Evolutionary conservation across 1,140 invertebrate genomes (phyloP), one percentile per base, ranked within the genome.

Genomic region (Araneus ventricosus): DNA sequence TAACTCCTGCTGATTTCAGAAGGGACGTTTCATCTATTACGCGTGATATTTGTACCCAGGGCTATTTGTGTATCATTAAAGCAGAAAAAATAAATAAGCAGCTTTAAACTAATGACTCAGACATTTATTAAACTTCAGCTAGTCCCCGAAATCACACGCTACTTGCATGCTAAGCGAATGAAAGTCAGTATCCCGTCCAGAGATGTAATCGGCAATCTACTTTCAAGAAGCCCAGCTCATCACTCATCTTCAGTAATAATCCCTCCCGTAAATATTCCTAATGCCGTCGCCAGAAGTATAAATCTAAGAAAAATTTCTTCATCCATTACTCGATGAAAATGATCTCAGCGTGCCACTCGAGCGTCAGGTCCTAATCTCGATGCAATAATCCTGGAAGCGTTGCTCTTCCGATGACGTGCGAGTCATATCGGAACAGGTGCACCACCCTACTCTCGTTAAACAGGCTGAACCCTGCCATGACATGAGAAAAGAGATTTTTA

Each of bases 401-500:
- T 39, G 22, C 34, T 41, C n/a, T 39, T 20, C 27, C n/a, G 45
- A 45, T n/a, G 80, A 75, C 70, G 70, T 37, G 30, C 27, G 34
- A 84, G 80, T 52, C 39, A 84, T n/a, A 52, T 59, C 20, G 34
- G 57, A 41, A 84, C 39, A n/a, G 45, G 82, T 24, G 10, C 80
- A 84, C 2, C 45, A 34, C 14, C 45, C 10, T 30, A 52, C 10
- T 30, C 45, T 84, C 70, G 70, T 75, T 75, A 75, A 84, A 67
- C 63, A 67, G 63, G 24, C 63, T 67, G n/a, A 67, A 37, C 70
- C 70, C 52, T 14, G 52, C 57, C 84, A 14, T 86, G 84, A 61
- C 52, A 86, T 61, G 84, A 39, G 61, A 87, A 87, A 63, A n/a
- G 85, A 87, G 87, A 88, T 41, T 88, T 88, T 88, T 75, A 75